Conservation (phyloP, 2,113 vertebrate species). For the Paraplagusia blochii region DNA sequence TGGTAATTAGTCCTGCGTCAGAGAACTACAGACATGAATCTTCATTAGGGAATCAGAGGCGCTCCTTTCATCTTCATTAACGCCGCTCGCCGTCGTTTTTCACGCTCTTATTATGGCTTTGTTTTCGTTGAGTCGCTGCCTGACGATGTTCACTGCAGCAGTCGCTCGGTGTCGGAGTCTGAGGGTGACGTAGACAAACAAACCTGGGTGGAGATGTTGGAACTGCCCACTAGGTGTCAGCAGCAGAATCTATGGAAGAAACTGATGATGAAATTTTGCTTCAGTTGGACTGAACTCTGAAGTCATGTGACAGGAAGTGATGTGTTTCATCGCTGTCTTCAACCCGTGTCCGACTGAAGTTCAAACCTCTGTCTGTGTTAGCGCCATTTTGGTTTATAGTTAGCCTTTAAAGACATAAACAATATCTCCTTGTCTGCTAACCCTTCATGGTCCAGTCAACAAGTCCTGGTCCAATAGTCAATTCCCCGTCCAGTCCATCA, state of each 20-base stretch:
- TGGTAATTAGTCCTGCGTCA: constrained; percentile 72
- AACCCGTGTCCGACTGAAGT: too few relatives aligned
- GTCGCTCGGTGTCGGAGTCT: constrained; percentile 7
- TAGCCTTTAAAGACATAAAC: too few relatives aligned
- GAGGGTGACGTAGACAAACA: constrained; percentile 24
- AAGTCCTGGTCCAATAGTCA: too few relatives aligned
- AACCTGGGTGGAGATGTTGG: constrained; percentile 15
- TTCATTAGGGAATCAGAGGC: constrained; percentile 70
- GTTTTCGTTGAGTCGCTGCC: constrained; percentile 50
- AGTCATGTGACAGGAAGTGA: constrained; percentile 23
- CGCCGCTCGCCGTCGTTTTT: constrained; percentile 59
- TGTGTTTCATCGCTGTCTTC: too few relatives aligned
- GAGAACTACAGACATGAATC: constrained; percentile 68
- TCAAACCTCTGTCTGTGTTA: too few relatives aligned
- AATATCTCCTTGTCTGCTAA: too few relatives aligned
- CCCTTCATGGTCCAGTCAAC: too few relatives aligned
- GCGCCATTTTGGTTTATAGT: too few relatives aligned
- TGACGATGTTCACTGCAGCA: constrained; percentile 36
- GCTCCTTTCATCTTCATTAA: constrained; percentile 77
- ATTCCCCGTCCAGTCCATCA: too few relatives aligned
- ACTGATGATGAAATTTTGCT: constrained; percentile 7
- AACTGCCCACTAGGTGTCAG: constrained; percentile 9
- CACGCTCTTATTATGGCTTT: constrained; percentile 64
- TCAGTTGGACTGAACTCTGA: constrained; percentile 49
- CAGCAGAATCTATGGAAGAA: constrained; percentile 37